phyloP scores from a whole-genome alignment of 2,888 invertebrate species.

The Andricus quercusramuli region DNA sequence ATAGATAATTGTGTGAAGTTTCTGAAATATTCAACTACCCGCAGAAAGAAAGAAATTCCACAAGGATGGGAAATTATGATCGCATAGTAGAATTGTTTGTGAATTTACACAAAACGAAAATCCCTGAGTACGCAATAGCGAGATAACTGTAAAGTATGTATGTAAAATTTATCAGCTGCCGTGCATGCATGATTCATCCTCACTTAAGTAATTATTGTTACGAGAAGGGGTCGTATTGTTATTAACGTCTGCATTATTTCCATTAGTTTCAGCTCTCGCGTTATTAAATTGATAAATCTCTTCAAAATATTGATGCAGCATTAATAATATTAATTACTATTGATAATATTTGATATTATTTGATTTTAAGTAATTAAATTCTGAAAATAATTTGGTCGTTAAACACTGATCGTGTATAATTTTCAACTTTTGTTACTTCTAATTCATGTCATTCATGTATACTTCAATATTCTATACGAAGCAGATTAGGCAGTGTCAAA shows the following conservation, averaged over 20 bases:
- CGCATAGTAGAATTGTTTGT: not conserved
- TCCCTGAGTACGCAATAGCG: not conserved
- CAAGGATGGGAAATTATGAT: not conserved
- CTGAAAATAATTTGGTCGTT: not conserved
- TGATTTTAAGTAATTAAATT: not conserved
- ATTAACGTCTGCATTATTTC: not conserved
- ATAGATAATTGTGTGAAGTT: not conserved
- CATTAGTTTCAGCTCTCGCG: not conserved
- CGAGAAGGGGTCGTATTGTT: not conserved
- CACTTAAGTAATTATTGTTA: not conserved
- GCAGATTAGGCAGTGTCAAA: no score
- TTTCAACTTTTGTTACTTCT: not conserved
- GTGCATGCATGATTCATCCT: conserved; percentile 27
- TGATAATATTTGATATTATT: not conserved
- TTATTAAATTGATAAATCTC: not conserved
- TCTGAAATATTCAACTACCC: not conserved
- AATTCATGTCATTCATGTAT: no score
- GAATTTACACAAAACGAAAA: not conserved
- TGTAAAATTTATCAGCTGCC: conserved; percentile 67
- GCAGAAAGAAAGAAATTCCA: no score
- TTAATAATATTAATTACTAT: not conserved
- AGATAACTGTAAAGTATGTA: conserved; percentile 61
- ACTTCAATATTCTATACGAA: no score
- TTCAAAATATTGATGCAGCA: not conserved
- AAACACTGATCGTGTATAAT: not conserved